Evolutionary conservation across 2,113 vertebrate genomes (phyloP).

Genomic region (Pseudorasbora parva): DNA sequence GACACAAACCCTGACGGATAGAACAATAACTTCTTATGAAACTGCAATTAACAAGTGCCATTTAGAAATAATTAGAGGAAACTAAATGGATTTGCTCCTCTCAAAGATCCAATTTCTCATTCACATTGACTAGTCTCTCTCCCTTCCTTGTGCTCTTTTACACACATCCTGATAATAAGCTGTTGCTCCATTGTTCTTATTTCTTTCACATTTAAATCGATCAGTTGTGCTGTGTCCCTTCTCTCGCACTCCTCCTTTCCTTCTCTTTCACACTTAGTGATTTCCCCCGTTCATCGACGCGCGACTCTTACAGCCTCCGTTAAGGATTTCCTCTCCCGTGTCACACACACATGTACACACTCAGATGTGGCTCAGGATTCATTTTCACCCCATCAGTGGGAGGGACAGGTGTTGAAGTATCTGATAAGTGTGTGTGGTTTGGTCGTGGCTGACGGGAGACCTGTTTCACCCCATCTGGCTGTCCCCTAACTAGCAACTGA

Average conservation of each 20-base stretch:
- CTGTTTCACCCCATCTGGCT: not conserved
- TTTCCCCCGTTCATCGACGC: conserved; percentile 17
- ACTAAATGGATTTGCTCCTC: not conserved
- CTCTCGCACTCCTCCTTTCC: not conserved
- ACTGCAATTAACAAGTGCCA: not conserved
- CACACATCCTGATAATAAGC: not conserved
- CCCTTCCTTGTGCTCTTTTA: not conserved
- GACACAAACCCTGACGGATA: not conserved
- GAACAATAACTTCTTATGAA: not conserved
- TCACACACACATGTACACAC: conserved; percentile 29
- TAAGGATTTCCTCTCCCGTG: conserved; percentile 20
- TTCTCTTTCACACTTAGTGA: conserved; percentile 36
- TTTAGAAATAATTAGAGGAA: not conserved
- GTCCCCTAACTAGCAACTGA: not conserved
- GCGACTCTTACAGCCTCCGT: not conserved
- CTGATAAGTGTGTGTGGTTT: conserved; percentile 45
- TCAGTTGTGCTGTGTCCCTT: not conserved
- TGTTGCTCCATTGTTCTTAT: not conserved
- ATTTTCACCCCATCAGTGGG: conserved; percentile 50
- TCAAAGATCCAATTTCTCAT: not conserved
- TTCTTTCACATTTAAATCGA: conserved; percentile 16
- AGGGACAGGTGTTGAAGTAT: conserved; percentile 41
- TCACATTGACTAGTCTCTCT: conserved; percentile 7
- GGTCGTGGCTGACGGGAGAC: not conserved
- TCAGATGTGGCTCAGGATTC: conserved; percentile 40